Evolutionary conservation across 2,797 vertebrate species (phyloP), one percentile per base, ranked within the genome.

Genomic region (Coendou prehensilis): DNA sequence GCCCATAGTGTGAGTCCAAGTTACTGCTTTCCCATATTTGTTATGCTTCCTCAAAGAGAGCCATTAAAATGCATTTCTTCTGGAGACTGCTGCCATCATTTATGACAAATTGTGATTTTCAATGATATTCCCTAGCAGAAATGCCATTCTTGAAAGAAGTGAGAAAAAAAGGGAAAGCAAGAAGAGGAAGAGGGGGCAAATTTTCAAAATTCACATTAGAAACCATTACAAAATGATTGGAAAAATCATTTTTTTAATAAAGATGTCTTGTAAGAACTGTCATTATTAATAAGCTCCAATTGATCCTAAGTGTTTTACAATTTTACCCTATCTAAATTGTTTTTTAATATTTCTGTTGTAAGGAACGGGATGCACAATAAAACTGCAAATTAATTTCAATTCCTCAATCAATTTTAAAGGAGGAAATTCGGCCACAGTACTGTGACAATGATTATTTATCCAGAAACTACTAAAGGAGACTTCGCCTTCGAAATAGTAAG

Each of bases 301-400:
- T 61, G 56, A 88, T n/a, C 57, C 28, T 91, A 83, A 82, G 63
- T 85, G 57, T 41, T 73, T 84, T 45, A 50, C 47, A 54, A 26
- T 81, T 81, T 87, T 61, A 41, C 10, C 8, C 4, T 57, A 84
- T 81, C 30, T 73, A 81, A 78, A 81, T 69, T 87, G 6, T 22
- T 71, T 30, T 83, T 81, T 71, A 88, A 54, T 56, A 57, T 87
- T 83, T 80, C 79, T 47, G 6, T 91, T 64, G 26, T 30, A 54
- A 41, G 5, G 6, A 73, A 50, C 47, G 84, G 64, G 30, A 83
- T 22, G 6, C 15, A 75, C 84, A 61, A 88, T 76, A 63, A 37
- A 86, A 30, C 13, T 80, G 28, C 28, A 96, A 93, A 93, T 78
- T 95, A 88, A 95, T 82, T 91, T 96, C 45, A 79, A 56, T 87